Conservation (phyloP, 2,797 vertebrate species). For the Hephaestus fuliginosus region DNA sequence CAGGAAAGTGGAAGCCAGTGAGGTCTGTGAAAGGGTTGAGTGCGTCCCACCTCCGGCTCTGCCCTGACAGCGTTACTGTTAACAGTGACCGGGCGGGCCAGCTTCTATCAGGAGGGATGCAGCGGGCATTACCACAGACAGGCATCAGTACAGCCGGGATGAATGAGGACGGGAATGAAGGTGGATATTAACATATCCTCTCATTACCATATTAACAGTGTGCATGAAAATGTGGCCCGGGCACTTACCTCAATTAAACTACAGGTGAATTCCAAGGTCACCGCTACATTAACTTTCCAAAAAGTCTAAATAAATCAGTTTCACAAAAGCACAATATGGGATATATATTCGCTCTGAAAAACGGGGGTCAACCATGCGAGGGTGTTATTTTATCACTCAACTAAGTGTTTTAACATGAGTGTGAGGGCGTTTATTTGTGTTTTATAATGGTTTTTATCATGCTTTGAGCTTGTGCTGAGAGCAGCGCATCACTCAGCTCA, state of each 20-base stretch:
- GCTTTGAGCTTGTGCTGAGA: constrained; percentile 14
- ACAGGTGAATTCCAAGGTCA: constrained; percentile 62
- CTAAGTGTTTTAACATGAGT: constrained; percentile 4
- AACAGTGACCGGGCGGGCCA: constrained; percentile 29
- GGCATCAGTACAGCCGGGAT: constrained; percentile 59
- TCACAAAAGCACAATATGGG: constrained; percentile 24
- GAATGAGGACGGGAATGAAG: constrained; percentile 65
- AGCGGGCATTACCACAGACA: constrained; percentile 54
- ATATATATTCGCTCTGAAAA: constrained; percentile 18
- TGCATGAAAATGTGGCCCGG: constrained; percentile 60
- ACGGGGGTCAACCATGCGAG: constrained; percentile 22
- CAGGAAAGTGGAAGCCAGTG: not conserved
- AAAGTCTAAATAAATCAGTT: constrained; percentile 36
- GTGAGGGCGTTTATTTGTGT: constrained; percentile 20
- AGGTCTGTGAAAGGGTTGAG: constrained; percentile 26
- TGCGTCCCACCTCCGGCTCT: constrained; percentile 21
- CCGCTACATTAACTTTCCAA: constrained; percentile 27
- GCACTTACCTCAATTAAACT: constrained; percentile 62
- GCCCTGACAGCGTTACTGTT: constrained; percentile 26
- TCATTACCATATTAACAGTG: constrained; percentile 71
- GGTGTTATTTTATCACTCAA: constrained; percentile 16
- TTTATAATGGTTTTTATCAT: constrained; percentile 15
- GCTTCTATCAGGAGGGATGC: constrained; percentile 50
- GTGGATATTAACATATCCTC: constrained; percentile 70
- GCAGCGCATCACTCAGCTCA: not conserved